Base-by-base conservation (phyloP, 2,888 invertebrate species). In the Phalera bucephala region DNA sequence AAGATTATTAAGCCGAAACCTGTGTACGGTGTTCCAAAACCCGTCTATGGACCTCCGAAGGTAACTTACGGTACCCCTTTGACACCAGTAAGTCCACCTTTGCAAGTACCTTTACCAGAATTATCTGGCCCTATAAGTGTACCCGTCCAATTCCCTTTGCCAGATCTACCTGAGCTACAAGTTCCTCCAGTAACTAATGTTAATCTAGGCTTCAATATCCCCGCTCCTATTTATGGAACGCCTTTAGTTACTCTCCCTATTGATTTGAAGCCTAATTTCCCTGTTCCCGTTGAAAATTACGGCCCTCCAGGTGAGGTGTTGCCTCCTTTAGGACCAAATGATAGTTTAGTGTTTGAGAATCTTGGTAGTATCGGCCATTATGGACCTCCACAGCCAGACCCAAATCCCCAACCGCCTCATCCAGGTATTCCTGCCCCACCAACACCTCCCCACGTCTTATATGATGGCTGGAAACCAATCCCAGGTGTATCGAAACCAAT, bases 391-490 rank as follows among this genome's bases (percentile, higher is more conserved):
- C 90, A 91, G 25, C 92, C 92, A 0, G 91, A 92, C 43, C 85
- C 91, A 0, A 80, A 91, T 39, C 92, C 93, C 11, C 84, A 86
- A 6, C 92, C 92, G 0, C 93, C 93, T 1, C 93, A 93, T 51
- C 93, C 93, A 1, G 94, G 94, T 14, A 92, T 92, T 1, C 93
- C 93, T 23, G 94, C 94, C 0, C 94, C 95, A 0, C 94, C 95
- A 0, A 94, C 94, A 1, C 94, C 94, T 3, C 93, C 95, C 3
- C 92, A 93, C 67, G 92, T 95, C 19, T 88, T 94, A 33, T 96
- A 96, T 63, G 96, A 96, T 55, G 96, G 96, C 14, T 96, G 96
- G 96, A 95, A 94, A 66, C 96, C 96, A 11, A 96, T 96, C 41
- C 93, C 95, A 5, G 95, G 95, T 0, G 56, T 86, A 0, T 85